These are phyloP conservation scores for Terrapene triunguis DNA, from an alignment of 2,113 vertebrate genomes.

Conservation along the genomic window DNA sequence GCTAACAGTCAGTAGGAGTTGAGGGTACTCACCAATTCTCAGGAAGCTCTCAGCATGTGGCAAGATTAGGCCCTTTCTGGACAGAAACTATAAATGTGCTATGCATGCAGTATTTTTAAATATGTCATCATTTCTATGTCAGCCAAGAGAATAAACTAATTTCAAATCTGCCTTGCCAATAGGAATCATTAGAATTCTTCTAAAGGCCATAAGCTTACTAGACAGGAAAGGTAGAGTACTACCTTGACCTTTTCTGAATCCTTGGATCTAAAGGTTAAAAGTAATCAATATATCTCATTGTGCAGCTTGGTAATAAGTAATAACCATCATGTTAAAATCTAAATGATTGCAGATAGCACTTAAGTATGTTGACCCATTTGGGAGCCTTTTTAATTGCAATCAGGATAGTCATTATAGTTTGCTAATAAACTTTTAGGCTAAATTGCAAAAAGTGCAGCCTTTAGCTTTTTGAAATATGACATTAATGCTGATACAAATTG, in stretches of 20 bases:
- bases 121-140: conserved; percentile 75
- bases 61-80: conserved; percentile 5
- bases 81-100: conserved; percentile 59
- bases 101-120: conserved; percentile 68
- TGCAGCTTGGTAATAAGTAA: conserved; percentile 83
- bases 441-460: conserved; percentile 72
- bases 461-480: conserved; percentile 68
- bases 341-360: conserved; percentile 80
- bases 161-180: conserved; percentile 75
- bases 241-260: conserved; percentile 80
- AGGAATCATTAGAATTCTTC: conserved; percentile 80
- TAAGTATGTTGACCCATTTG: conserved; percentile 78
- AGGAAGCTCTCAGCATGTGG: conserved; percentile 26
- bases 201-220: conserved; percentile 74
- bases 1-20: not conserved
- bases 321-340: conserved; percentile 84
- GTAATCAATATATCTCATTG: conserved; percentile 87
- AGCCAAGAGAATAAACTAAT: conserved; percentile 79
- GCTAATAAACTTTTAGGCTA: conserved; percentile 79
- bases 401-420: conserved; percentile 77
- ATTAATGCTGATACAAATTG: conserved; percentile 63
- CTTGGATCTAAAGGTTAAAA: conserved; percentile 85
- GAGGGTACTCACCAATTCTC: not conserved
- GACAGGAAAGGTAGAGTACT: conserved; percentile 69
- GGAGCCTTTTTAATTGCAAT: conserved; percentile 80